Base-by-base conservation (phyloP, 2,888 invertebrate species). In the Mythimna ferrago region DNA sequence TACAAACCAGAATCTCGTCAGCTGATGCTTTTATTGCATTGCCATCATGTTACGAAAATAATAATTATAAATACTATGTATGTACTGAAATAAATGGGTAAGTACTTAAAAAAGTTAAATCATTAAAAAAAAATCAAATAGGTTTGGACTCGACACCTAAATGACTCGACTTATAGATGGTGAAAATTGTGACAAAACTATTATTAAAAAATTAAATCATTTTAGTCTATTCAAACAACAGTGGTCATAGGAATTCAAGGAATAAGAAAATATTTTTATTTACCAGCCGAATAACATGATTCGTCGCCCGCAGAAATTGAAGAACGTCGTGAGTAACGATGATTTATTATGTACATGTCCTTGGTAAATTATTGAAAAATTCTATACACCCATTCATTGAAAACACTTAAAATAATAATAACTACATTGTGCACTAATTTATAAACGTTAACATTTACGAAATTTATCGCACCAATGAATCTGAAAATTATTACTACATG, bases 281-380 rank as follows among this genome's bases (percentile, higher is more conserved):
- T 95, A 95, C 95, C 95, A 93, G 90, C 89, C 87, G 89, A 88
- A 93, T 88, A 92, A 90, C 95, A 94, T 94, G 93, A 93, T 94
- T 92, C 90, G 91, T 92, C 92, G 91, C 89, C 89, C 89, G 92
- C 87, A 91, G 92, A 91, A 93, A 91, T 91, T 92, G 93, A 93
- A 93, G 94, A 95, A 93, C 91, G 90, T 92, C 91, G 90, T 91
- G 90, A 93, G 91, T 90, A 91, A 88, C 91, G 92, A 92, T 92
- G 91, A 92, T 93, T 95, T 95, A 92, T 87, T 93, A 94, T 94
- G 95, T 91, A 95, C 96, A 96, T 96, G 95, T 96, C 96, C 96
- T 95, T 95, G 94, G 93, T 88, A 91, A 92, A 92, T 87, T 92
- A 86, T 91, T 88, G 87, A 91, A 90, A 88, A 91, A 93, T 92